Percentiles rank a stretch among this genome's conserved stretches.
Evolutionary conservation across 2,113 vertebrate species (phyloP).

Genomic region (Hipposideros armiger): DNA sequence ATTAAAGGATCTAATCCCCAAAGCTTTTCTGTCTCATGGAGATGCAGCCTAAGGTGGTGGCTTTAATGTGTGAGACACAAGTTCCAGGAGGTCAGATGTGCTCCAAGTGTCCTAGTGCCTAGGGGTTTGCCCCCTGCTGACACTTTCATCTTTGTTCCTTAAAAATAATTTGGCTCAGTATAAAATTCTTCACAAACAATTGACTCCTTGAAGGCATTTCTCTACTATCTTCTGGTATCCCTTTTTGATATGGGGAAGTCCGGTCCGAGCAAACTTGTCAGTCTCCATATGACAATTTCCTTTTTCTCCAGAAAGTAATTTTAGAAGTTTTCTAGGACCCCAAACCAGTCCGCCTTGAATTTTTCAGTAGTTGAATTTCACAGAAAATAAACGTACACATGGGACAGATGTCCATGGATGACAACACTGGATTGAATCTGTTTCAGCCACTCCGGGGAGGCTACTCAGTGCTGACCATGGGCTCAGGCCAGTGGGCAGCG

Average conservation of each 20-base stretch:
- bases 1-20: too few relatives aligned
- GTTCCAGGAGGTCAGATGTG: not conserved
- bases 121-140: not conserved
- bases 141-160: not conserved
- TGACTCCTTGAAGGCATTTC: too few relatives aligned
- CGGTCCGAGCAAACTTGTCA: not conserved
- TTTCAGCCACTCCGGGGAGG: not conserved
- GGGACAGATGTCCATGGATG: accelerated
- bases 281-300: not conserved
- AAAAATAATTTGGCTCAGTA: not conserved
- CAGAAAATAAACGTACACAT: not conserved
- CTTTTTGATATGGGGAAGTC: not conserved
- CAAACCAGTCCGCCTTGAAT: not conserved
- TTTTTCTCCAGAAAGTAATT: accelerated
- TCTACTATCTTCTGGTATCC: too few relatives aligned
- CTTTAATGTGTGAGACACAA: too few relatives aligned
- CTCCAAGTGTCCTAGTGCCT: too few relatives aligned
- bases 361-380: not conserved
- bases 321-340: not conserved
- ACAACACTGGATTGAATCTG: not conserved
- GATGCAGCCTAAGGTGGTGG: not conserved
- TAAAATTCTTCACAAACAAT: too few relatives aligned
- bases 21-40: not conserved
- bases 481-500: not conserved
- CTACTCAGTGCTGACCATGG: not conserved